These are phyloP conservation scores for Sphyrna mokarran DNA, from an alignment of 2,113 vertebrate species.

Conservation along the genomic window DNA sequence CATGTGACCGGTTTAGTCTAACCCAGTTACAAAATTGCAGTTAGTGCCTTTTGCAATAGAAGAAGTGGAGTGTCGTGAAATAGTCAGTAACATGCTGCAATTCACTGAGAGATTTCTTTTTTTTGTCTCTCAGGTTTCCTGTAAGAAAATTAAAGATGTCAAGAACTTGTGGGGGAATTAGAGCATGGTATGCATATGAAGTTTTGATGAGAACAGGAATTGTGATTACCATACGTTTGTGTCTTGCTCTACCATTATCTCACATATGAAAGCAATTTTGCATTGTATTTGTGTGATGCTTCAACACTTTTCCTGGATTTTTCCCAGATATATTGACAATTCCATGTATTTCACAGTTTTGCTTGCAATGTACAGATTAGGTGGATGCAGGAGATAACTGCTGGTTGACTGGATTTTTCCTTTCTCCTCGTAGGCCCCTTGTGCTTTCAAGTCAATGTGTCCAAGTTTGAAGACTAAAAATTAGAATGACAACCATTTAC, in stretches of 20 bases:
- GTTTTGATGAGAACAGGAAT: background rate
- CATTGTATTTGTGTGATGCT: background rate
- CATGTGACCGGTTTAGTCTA: background rate
- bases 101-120: background rate
- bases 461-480: background rate
- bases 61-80: background rate
- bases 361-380: background rate
- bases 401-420: background rate
- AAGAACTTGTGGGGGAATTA: background rate
- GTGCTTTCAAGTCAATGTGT: background rate
- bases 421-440: background rate
- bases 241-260: background rate
- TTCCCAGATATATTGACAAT: background rate
- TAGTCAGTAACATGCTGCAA: background rate
- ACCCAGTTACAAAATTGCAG: background rate
- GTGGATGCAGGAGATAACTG: background rate
- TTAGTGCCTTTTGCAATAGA: background rate
- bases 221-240: background rate
- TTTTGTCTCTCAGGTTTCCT: background rate
- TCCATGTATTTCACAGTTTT: background rate
- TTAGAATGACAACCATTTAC: background rate
- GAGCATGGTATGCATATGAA: background rate
- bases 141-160: background rate
- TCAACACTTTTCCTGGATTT: background rate
- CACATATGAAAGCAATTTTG: background rate